Evolutionary conservation across 2,888 invertebrate genomes (phyloP).

Genomic region (Gandaritis pyraliata): DNA sequence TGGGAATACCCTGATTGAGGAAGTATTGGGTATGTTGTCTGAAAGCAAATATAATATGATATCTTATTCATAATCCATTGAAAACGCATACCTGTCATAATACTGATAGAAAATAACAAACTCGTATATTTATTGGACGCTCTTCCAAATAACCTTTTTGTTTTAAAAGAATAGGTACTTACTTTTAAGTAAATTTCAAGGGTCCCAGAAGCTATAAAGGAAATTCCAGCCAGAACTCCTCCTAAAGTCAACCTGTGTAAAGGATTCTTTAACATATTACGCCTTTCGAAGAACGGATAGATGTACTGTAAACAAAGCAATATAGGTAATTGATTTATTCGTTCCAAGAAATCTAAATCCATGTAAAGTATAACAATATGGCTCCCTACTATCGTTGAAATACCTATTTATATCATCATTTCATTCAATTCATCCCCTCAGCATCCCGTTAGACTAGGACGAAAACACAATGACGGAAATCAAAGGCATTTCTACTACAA

Average conservation of each 20-base stretch:
- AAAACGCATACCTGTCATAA: too few relatives aligned
- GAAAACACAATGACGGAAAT: slow-evolving; percentile 20
- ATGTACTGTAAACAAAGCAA: slow-evolving; percentile 64
- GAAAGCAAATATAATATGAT: slow-evolving; percentile 37
- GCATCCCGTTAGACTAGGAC: background rate
- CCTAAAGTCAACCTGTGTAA: slow-evolving; percentile 91
- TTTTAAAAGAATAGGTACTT: slow-evolving; percentile 37
- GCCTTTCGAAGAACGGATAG: slow-evolving; percentile 88
- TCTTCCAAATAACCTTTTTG: too few relatives aligned
- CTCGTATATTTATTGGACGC: too few relatives aligned
- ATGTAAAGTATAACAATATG: too few relatives aligned
- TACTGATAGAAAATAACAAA: too few relatives aligned
- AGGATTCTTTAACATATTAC: slow-evolving; percentile 86
- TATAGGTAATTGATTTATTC: background rate
- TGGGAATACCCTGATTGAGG: slow-evolving; percentile 83
- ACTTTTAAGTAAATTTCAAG: slow-evolving; percentile 89
- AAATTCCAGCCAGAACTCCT: slow-evolving; percentile 88
- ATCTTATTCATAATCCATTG: too few relatives aligned
- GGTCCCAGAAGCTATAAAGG: slow-evolving; percentile 91
- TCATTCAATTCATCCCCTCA: slow-evolving; percentile 9
- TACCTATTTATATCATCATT: slow-evolving; percentile 4
- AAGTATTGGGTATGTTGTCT: slow-evolving; percentile 85
- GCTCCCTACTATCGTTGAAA: background rate
- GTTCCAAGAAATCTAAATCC: too few relatives aligned
- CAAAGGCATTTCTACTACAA: slow-evolving; percentile 17